Base-by-base conservation (phyloP, 2,113 vertebrate species). In the Rhinoderma darwinii region DNA sequence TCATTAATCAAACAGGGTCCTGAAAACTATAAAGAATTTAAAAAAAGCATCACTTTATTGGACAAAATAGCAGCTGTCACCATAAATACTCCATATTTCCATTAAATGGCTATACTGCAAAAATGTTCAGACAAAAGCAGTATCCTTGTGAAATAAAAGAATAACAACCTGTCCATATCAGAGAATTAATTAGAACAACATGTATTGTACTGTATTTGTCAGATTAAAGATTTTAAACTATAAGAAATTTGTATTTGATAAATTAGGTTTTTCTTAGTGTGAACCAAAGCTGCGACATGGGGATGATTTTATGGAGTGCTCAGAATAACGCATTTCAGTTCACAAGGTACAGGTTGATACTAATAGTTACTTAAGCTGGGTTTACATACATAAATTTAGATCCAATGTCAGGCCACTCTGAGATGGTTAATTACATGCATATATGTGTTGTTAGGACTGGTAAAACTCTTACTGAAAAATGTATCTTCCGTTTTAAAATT, bases 1-100 rank as follows among this genome's bases (percentile, higher is more conserved):
- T 77, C 41, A 77, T 77, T 77, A 77, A 77, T 77, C 74, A 77
- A 47, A 51, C n/a, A 50, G 44, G 27, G 44, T 25, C 68, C 35
- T 20, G 68, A 72, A 72, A 72, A 44, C 74, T 47, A 47, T 77
- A 77, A 77, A 77, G n/a, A 50, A 77, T 50, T 17, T 41, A 72
- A 72, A 68, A 50, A 66, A 76, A 76, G 41, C 39, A 30, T 77
- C 74, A 30, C n/a, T 77, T 77, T 77, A 77, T 76, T 77, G 44
- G 44, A 47, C 74, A 50, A 77, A 72, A 77, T 47, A 77, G 51
- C 41, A 77, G 44, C 73, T 75, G 73, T 32, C 74, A 77, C n/a
- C 44, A 50, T 77, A 77, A 77, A 77, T 77, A 17, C 43, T 77
- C 43, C 44, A 77, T 77, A 77, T 77, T 77, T 50, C 44, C 74